Conservation (phyloP, 1,140 invertebrate species). For the Cryptotermes secundus region DNA sequence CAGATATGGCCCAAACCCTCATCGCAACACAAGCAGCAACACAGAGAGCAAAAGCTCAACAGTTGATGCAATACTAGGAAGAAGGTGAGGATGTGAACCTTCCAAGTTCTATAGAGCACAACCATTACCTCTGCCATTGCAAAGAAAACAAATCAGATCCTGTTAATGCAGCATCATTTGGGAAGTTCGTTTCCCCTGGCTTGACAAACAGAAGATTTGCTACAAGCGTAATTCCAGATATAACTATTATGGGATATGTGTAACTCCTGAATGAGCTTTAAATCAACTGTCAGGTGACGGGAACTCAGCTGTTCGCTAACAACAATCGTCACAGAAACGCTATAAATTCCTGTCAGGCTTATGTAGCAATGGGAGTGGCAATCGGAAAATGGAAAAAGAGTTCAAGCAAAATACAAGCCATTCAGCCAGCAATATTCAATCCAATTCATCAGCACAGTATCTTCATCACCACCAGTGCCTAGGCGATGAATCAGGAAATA, state of each 20-base stretch:
- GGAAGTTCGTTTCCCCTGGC: constrained; percentile 96
- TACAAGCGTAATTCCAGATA: constrained; percentile 99
- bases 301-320: constrained; percentile 56
- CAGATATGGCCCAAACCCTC: too few relatives aligned
- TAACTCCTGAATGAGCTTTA: constrained; percentile 84
- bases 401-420: constrained; percentile 30
- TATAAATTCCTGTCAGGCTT: constrained; percentile 46
- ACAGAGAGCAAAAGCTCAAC: too few relatives aligned
- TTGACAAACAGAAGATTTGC: constrained; percentile 90
- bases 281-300: constrained; percentile 62
- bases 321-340: constrained; percentile 51
- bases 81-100: constrained; percentile 96
- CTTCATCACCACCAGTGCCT: constrained; percentile 66
- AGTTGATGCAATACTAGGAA: constrained; percentile 98
- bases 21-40: too few relatives aligned
- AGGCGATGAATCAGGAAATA: constrained; percentile 74
- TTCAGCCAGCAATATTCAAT: constrained; percentile 24
- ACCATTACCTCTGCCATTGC: constrained; percentile 95
- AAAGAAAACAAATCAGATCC: constrained; percentile 92
- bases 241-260: constrained; percentile 98
- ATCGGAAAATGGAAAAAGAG: constrained; percentile 32
- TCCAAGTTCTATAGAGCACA: constrained; percentile 93
- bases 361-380: constrained; percentile 8
- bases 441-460: constrained; percentile 32
- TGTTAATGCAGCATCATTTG: constrained; percentile 98